Evolutionary conservation across 2,113 vertebrate species (phyloP).

Genomic region (Craseonycteris thonglongyai): DNA sequence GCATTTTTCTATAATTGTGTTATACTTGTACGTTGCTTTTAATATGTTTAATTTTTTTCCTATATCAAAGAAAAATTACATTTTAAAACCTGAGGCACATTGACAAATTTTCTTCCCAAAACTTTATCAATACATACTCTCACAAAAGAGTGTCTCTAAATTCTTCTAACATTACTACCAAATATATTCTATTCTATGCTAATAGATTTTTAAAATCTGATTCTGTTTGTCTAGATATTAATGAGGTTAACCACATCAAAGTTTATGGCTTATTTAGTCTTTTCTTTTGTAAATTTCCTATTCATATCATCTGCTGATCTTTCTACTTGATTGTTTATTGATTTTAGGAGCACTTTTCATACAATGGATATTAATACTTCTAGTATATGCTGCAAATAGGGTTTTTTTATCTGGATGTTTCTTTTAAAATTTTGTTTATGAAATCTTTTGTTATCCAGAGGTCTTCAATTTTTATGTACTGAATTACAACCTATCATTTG

Average conservation of each 20-base stretch:
- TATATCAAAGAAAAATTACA: neutral
- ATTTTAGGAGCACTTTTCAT: neutral
- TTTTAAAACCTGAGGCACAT: neutral
- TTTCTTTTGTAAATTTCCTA: neutral
- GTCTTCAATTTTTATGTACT: neutral
- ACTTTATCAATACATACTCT: neutral
- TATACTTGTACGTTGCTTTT: neutral
- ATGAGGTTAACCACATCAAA: neutral
- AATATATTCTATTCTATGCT: neutral
- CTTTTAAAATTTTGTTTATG: neutral
- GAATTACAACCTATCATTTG: neutral
- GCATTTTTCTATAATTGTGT: neutral
- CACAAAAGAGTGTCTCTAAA: neutral
- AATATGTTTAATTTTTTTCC: neutral
- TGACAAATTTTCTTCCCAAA: neutral
- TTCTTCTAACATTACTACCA: neutral
- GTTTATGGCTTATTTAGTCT: neutral
- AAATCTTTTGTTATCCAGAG: neutral
- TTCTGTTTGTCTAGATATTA: neutral
- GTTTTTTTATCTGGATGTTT: neutral
- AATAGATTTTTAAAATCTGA: neutral
- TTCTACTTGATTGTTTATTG: neutral
- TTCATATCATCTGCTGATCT: neutral
- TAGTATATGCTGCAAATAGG: neutral
- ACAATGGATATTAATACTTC: neutral